Evolutionary conservation across 2,113 vertebrate species (phyloP), one percentile per base, ranked within the genome.

Genomic region (Bufo gargarizans): DNA sequence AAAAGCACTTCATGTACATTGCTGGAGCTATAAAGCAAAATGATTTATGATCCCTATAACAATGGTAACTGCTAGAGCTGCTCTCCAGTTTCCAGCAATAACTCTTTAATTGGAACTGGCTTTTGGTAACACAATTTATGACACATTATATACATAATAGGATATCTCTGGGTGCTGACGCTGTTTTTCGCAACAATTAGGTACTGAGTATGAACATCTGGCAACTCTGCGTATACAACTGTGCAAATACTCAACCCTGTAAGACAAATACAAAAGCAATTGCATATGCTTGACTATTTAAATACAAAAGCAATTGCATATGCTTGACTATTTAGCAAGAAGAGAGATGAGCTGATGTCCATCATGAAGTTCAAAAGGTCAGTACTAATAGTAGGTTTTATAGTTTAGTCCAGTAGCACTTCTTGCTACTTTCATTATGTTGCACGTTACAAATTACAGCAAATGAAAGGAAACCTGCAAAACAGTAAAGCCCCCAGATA

Each of bases 291-390:
- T 69, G n/a, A 83, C 47, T 14, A 22, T 53, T 69, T 53, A n/a
- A 50, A 7, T 83, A 22, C 43, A 83, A 49, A 50, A 12, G 47
- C 63, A 67, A 83, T 69, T 69, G 47, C 12, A 53, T 67, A 43
- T 13, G 61, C 53, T 83, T 69, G n/a, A 83, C 47, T 14, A 22
- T 53, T 69, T 53, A n/a, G 2, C 55, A 80, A 53, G 47, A 53
- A 10, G n/a, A 49, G 63, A 17, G 63, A 53, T n/a, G 12, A 83
- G 61, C 19, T 69, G 6, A 83, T 3, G 19, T 20, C 11, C 6
- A 22, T 53, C 81, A 63, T 4, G 6, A 20, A 69, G 63, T 83
- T 83, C 47, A 83, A n/a, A 67, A 83, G 61, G 61, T 83, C 19
- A 83, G 8, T 76, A 33, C 33, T 33, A 33, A 1, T 33, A 50